Percentiles rank a stretch among this genome's conserved stretches.
Conservation (phyloP, 2,113 vertebrate genomes). For the Phasianus colchicus region DNA sequence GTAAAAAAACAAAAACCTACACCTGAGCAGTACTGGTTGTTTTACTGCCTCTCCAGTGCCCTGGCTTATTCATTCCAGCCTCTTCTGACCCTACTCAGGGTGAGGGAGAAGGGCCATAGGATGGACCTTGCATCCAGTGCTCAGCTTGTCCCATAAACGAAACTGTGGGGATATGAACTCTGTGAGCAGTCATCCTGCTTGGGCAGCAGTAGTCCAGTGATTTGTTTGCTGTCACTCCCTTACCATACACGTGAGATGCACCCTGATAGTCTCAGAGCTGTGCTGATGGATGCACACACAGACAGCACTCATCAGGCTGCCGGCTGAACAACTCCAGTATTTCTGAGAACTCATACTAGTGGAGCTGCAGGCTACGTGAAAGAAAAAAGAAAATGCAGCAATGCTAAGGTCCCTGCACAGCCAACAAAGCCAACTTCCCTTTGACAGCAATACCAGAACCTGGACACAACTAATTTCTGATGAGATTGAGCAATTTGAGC, state of each 20-base stretch:
- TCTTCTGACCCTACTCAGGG: neutral
- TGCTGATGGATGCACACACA: rapidly evolving
- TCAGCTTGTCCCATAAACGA: neutral
- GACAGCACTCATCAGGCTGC: neutral
- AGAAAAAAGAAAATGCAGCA: neutral
- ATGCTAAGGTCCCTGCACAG: neutral
- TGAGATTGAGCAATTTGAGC: neutral
- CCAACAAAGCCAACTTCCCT: neutral
- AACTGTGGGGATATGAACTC: neutral
- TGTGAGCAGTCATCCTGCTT: neutral
- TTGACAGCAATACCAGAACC: neutral
- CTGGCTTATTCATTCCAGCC: neutral
- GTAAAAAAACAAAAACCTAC: neutral
- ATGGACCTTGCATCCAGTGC: neutral
- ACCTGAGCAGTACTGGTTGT: neutral
- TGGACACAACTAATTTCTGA: neutral
- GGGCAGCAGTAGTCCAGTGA: neutral
- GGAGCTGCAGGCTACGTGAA: neutral
- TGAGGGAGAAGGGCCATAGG: neutral
- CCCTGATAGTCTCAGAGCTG: neutral
- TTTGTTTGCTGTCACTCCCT: neutral
- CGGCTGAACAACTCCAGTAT: neutral
- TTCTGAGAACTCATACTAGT: neutral
- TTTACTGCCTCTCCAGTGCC: neutral
- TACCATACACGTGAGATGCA: neutral